Percentiles rank a stretch among this genome's conserved stretches.
Evolutionary conservation across 1,140 invertebrate species (phyloP).

Genomic region (Fragariocoptes setiger): DNA sequence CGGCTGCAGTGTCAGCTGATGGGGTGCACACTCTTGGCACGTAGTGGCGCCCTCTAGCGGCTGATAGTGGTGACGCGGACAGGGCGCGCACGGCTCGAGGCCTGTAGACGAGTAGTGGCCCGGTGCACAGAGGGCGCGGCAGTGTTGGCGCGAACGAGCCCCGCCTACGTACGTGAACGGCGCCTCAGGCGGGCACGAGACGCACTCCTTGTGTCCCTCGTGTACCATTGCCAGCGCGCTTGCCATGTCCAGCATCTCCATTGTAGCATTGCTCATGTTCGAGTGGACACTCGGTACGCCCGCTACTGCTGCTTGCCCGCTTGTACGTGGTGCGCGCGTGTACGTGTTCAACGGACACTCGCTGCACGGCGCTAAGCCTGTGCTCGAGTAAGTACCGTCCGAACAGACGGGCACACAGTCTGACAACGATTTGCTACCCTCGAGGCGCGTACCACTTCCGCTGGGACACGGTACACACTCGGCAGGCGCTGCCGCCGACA

Average conservation of each 20-base stretch:
- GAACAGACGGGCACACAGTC: slow-evolving; percentile 44
- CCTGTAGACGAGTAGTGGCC: slow-evolving; percentile 81
- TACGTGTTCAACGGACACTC: slow-evolving; percentile 78
- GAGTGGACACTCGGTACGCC: no score
- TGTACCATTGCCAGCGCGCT: slow-evolving; percentile 25
- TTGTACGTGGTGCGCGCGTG: slow-evolving; percentile 34
- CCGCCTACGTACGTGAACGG: slow-evolving; percentile 70
- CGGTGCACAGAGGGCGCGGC: slow-evolving; percentile 47
- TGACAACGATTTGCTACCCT: slow-evolving; percentile 26
- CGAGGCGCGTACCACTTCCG: slow-evolving; percentile 61
- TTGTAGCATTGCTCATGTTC: no score
- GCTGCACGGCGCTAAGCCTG: slow-evolving; percentile 66
- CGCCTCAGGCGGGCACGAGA: slow-evolving; percentile 49
- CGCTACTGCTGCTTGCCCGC: not conserved
- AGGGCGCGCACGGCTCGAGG: slow-evolving; percentile 67
- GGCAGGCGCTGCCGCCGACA: slow-evolving; percentile 31
- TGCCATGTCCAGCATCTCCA: no score
- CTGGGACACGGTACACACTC: slow-evolving; percentile 54
- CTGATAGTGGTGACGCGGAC: slow-evolving; percentile 72
- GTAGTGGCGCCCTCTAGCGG: slow-evolving; percentile 39
- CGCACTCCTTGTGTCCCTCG: slow-evolving; percentile 72
- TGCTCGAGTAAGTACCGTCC: slow-evolving; percentile 75
- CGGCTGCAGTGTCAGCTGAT: slow-evolving; percentile 39
- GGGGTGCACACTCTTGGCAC: slow-evolving; percentile 54
- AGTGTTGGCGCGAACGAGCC: slow-evolving; percentile 41